Conservation (phyloP, 2,797 vertebrate species). For the Pantherophis alleghaniensis region DNA sequence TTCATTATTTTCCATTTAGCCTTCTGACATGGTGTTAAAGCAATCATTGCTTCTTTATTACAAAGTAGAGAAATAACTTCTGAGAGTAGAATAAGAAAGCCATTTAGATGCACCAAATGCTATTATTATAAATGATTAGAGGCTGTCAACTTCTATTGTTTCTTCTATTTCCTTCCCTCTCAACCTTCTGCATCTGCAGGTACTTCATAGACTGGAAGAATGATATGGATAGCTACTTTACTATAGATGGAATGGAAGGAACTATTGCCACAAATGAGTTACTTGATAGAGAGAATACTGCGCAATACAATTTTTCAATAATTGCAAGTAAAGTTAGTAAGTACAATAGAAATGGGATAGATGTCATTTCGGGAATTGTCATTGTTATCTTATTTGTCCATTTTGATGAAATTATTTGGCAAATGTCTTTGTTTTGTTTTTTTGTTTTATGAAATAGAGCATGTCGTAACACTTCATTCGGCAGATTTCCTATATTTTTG, state of each 20-base stretch:
- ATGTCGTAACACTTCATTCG: neutral
- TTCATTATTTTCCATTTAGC: constrained; percentile 56
- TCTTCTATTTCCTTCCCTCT: constrained; percentile 29
- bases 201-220: constrained; percentile 96
- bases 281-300: constrained; percentile 89
- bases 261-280: constrained; percentile 93
- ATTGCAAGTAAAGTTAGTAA: constrained; percentile 98
- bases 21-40: constrained; percentile 53
- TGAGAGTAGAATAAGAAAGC: constrained; percentile 51
- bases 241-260: constrained; percentile 90
- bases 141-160: constrained; percentile 58
- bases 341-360: constrained; percentile 72
- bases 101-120: constrained; percentile 44
- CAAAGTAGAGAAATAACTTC: constrained; percentile 42
- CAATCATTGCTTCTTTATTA: constrained; percentile 64
- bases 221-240: constrained; percentile 91
- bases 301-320: constrained; percentile 94
- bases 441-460: neutral
- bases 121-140: constrained; percentile 59
- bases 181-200: constrained; percentile 66
- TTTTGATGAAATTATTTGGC: neutral
- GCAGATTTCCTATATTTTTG: neutral
- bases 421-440: neutral
- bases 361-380: constrained; percentile 48
- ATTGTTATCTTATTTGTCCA: neutral